Evolutionary conservation across 2,888 invertebrate species (phyloP), one percentile per base, ranked within the genome.

Genomic region (Lithophane socia): DNA sequence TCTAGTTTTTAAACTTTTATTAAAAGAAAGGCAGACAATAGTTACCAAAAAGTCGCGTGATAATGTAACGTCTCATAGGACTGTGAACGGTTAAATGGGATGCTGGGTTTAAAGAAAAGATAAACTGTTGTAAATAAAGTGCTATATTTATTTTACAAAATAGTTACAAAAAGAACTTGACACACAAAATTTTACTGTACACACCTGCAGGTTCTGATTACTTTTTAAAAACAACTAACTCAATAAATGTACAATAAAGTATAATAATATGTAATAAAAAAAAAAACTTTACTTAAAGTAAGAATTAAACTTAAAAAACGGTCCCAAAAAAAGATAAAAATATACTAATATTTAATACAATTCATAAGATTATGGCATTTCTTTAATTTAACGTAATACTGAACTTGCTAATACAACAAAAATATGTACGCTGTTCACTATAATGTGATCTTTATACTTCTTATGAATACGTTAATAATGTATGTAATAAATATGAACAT

Each of bases 91-190:
- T 80, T 29, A 49, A 42, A 56, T 42, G 16, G 13, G 12, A 64
- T 44, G 12, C 16, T 5, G 0, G 1, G 4, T 9, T 58, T 80
- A 75, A 88, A 86, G 87, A 73, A 89, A 89, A 79, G 90, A 90
- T 89, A 83, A 87, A 77, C 78, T 90, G 89, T 94, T 96, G 96
- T 96, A 96, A 96, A 96, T 96, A 96, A 96, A 95, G 96, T 96
- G 96, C 96, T 96, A 96, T 96, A 95, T 96, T 96, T 95, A 96
- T 94, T 94, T 95, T 96, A 96, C 96, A 96, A 96, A 96, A 96
- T 96, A 96, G 96, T 96, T 96, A 96, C 95, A 96, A 95, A 96
- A 93, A 93, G 95, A 96, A 95, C 90, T 94, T 93, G 94, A 95
- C 96, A 96, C 96, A 95, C 96, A 94, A 94, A 93, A 93, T 92